Percentiles rank a stretch among this genome's conserved stretches.
Conservation (phyloP, 2,113 vertebrate species). For the Brachyistius frenatus region DNA sequence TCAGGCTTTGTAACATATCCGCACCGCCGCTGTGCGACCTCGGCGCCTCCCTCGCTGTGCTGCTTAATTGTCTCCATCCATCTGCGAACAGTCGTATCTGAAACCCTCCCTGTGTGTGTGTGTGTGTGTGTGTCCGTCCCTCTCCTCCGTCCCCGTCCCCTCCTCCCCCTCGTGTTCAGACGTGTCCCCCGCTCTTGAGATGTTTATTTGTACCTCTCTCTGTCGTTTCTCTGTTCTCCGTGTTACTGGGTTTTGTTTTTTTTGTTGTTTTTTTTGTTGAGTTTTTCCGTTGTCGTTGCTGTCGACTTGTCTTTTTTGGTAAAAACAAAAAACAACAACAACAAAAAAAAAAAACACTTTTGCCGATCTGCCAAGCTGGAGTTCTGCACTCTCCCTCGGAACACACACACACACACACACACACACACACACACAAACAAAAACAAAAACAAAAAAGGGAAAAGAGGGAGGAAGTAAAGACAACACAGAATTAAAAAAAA, state of each 20-base stretch:
- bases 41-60: slow-evolving; percentile 64
- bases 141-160: neutral
- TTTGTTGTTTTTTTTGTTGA: slow-evolving; percentile 30
- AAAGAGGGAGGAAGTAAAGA: slow-evolving; percentile 53
- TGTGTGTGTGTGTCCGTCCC: too few species aligned
- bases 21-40: slow-evolving; percentile 73
- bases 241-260: slow-evolving; percentile 60
- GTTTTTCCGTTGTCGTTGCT: slow-evolving; percentile 62
- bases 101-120: neutral
- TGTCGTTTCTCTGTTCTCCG: slow-evolving; percentile 65
- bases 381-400: slow-evolving; percentile 72
- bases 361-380: slow-evolving; percentile 77
- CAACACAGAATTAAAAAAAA: slow-evolving; percentile 49
- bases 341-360: neutral
- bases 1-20: slow-evolving; percentile 78
- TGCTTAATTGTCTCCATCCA: slow-evolving; percentile 65
- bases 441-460: slow-evolving; percentile 18
- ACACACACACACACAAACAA: slow-evolving; percentile 29
- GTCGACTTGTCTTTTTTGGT: slow-evolving; percentile 74
- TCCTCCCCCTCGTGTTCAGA: neutral
- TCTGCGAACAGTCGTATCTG: slow-evolving; percentile 47
- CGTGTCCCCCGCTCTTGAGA: slow-evolving; percentile 51
- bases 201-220: slow-evolving; percentile 69
- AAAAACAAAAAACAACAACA: neutral
- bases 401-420: slow-evolving; percentile 21